phyloP scores from a whole-genome alignment of 2,888 invertebrate genomes.

The Acrocyrtus sp. region DNA sequence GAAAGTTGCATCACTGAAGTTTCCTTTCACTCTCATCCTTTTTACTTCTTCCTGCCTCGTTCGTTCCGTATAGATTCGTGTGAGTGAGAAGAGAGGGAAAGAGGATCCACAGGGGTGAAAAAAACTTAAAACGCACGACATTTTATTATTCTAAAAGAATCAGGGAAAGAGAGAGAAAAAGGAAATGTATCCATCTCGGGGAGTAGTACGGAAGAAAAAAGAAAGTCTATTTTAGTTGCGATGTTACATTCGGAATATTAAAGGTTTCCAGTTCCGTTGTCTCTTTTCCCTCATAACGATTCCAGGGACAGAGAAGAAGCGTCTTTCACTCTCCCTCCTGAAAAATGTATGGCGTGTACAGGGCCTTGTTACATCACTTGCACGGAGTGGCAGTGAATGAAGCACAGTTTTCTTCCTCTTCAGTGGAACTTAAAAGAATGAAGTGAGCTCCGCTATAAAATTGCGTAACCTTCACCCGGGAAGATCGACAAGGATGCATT shows the following conservation, averaged over 20 bases:
- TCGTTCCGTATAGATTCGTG: not conserved
- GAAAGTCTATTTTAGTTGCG: constrained; percentile 3
- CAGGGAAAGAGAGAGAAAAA: not conserved
- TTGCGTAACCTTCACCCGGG: constrained; percentile 30
- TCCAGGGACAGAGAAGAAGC: not conserved
- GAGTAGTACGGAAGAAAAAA: constrained; percentile 3
- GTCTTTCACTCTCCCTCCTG: too few relatives aligned
- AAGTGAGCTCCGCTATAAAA: constrained; percentile 23
- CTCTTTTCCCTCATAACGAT: not conserved
- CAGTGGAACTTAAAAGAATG: not conserved
- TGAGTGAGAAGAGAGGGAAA: too few relatives aligned
- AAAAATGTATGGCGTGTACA: too few relatives aligned
- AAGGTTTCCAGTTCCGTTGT: constrained; percentile 6
- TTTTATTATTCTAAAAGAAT: constrained; percentile 37
- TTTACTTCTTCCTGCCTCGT: too few relatives aligned
- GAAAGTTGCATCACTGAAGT: too few relatives aligned
- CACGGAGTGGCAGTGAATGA: not conserved
- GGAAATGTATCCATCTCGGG: not conserved
- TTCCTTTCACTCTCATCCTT: too few relatives aligned
- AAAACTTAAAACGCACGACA: constrained; percentile 20
- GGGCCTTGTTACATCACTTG: not conserved
- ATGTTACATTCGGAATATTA: constrained; percentile 43
- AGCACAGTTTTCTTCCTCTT: too few relatives aligned
- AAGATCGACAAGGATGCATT: too few relatives aligned
- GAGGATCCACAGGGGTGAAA: constrained; percentile 18